Evolutionary conservation across 2,888 invertebrate genomes (phyloP), one percentile per base, ranked within the genome.

Genomic region (Opisthograptis luteolata): DNA sequence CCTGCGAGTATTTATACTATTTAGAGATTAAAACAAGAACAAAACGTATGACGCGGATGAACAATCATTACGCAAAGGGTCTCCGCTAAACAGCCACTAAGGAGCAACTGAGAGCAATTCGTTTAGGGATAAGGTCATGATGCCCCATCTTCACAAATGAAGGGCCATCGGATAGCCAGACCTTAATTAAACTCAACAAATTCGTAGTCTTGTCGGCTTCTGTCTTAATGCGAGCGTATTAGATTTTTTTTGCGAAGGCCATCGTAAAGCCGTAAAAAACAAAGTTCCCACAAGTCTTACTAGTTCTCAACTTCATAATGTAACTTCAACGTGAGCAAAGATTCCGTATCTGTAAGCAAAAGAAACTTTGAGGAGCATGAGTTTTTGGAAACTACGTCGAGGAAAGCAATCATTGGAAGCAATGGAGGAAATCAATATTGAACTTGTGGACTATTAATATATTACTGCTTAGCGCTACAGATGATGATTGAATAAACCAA

Each of bases 121-220:
- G 79, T 79, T 82, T 77, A 70, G 81, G 77, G 86, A 86, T 84
- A 83, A 79, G 81, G 81, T 76, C 80, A 74, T 70, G 72, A 72
- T 69, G 76, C 66, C 79, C 80, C 82, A 85, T 87, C 80, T 79
- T 79, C 73, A 77, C 81, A 85, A 87, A 87, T 83, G 86, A 84
- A 82, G 82, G 86, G 82, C 81, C 84, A 83, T 68, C 67, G 65
- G 76, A 82, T 76, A 79, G 70, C 59, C 64, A 70, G 73, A 64
- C 79, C 80, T 87, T 87, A 88, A 88, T 88, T 87, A 88, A 87
- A 81, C 74, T 75, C 68, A 66, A 71, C 76, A 70, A 84, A 84
- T 81, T 82, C 69, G 78, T 81, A 74, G 81, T 73, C 72, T 65
- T 67, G 64, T 65, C 68, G 63, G 61, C 60, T 65, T 59, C 53